These are phyloP conservation scores for Petrophora chlorosata DNA, from an alignment of 2,888 invertebrate genomes.

Conservation along the genomic window DNA sequence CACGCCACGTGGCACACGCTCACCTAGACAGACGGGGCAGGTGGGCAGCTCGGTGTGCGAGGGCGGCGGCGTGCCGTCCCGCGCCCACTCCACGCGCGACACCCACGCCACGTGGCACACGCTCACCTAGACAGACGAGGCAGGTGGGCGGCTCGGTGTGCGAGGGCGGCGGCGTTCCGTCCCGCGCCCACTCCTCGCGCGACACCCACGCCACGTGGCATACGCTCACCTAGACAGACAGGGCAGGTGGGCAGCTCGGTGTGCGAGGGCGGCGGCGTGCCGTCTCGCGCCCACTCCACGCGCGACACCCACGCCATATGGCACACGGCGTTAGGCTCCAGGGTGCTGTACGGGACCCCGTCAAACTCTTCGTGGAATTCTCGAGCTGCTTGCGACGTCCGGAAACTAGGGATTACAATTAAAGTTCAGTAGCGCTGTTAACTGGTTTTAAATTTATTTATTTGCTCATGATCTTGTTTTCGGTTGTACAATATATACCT, in stretches of 20 bases:
- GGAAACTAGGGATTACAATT: constrained; percentile 82
- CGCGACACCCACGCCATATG: constrained; percentile 97
- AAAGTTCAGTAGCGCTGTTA: too few relatives aligned
- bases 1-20: too few relatives aligned
- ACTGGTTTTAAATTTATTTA: neutral
- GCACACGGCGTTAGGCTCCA: constrained; percentile 96
- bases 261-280: constrained; percentile 87
- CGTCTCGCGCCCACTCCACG: constrained; percentile 93
- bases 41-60: constrained; percentile 97
- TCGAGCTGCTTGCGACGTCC: constrained; percentile 90
- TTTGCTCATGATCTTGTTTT: too few relatives aligned
- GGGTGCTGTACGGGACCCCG: constrained; percentile 95
- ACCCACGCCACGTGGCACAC: too few relatives aligned
- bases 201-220: constrained; percentile 98
- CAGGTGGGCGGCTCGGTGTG: constrained; percentile 98
- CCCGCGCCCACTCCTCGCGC: constrained; percentile 94
- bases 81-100: constrained; percentile 95
- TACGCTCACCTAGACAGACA: constrained; percentile 90
- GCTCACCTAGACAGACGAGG: too few relatives aligned
- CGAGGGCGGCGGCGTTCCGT: constrained; percentile 87
- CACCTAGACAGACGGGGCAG: too few relatives aligned
- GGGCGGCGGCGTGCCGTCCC: constrained; percentile 88
- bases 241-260: constrained; percentile 99
- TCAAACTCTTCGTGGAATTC: constrained; percentile 97
- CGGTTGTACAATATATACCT: too few relatives aligned